Base-by-base conservation (phyloP, 1,140 invertebrate genomes). In the Sitobion miscanthi region DNA sequence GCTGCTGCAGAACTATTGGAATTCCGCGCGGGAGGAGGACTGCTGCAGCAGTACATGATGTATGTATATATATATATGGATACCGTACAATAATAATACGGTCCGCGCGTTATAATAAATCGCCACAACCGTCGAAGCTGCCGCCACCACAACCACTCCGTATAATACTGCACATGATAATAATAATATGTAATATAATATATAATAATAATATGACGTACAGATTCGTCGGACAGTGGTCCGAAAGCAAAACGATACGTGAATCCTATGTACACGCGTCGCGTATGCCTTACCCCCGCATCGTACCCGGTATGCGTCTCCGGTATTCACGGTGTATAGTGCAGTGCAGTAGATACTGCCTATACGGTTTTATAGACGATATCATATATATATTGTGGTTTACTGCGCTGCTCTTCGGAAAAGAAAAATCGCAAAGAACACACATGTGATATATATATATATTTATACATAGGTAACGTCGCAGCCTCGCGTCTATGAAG, bases 21-120 rank as follows among this genome's bases (percentile, higher is more conserved):
- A 86, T 86, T 86, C 85, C 85, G 25, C 85, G 85, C 42, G 42
- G 42, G 23, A 86, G 23, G 85, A 86, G 35, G 35, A 35, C 35
- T 35, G 35, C 42, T 47, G 38, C 38, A 25, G 9, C 38, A 54
- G 52, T 23, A 23, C 49, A 52, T 52, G 6, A 21, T 83, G 42
- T 83, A 69, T 69, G n/a, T 69, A 69, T 69, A 30, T 30, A 30
- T 62, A 30, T 30, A 30, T 38, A 85, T 85, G 38, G 20, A 42
- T 85, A 45, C 38, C 83, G 38, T 42, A 21, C 62, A 77, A 77
- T 77, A 69, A 69, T 85, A 85, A 38, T 42, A 85, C 83, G 38
- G 83, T 85, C 21, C 38, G 25, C 23, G 42, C 38, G 83, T 38
- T 85, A 85, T 85, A 86, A 86, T 86, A 86, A 86, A 86, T 86